Percentiles rank a stretch among this genome's conserved stretches.
These are phyloP conservation scores for Ligdia adustata DNA, from an alignment of 2,888 invertebrate species.

Conservation along the genomic window DNA sequence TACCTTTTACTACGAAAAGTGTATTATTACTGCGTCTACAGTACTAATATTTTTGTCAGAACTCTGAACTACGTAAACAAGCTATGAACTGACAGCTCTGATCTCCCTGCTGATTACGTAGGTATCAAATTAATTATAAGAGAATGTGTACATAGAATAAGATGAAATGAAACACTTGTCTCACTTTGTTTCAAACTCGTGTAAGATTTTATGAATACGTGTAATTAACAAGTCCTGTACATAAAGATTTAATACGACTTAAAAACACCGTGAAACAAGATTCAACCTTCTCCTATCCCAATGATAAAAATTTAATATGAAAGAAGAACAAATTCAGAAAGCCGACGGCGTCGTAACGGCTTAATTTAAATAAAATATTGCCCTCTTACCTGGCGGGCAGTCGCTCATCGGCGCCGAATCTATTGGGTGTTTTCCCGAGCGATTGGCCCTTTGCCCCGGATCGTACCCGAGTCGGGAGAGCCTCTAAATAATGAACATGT, in stretches of 20 bases:
- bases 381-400: slow-evolving; percentile 57
- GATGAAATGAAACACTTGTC: too few relatives aligned
- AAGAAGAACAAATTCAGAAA: slow-evolving; percentile 56
- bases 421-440: slow-evolving; percentile 64
- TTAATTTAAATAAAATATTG: slow-evolving; percentile 73
- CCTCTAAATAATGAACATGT: slow-evolving; percentile 74
- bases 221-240: too few relatives aligned
- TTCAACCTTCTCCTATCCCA: slow-evolving; percentile 15
- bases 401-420: slow-evolving; percentile 60
- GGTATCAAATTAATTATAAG: too few relatives aligned
- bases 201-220: too few relatives aligned
- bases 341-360: slow-evolving; percentile 49
- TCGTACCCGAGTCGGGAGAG: slow-evolving; percentile 46
- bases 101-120: background rate
- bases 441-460: slow-evolving; percentile 60
- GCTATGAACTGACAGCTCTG: background rate
- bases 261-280: slow-evolving; percentile 36
- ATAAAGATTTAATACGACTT: slow-evolving; percentile 23
- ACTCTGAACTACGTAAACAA: slow-evolving; percentile 8
- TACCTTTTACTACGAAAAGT: slow-evolving; percentile 9
- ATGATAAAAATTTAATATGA: slow-evolving; percentile 48
- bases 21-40: slow-evolving; percentile 12
- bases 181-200: too few relatives aligned
- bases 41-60: slow-evolving; percentile 9
- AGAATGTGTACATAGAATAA: too few relatives aligned